Percentiles rank a stretch among this genome's conserved stretches.
Conservation (phyloP, 2,888 invertebrate genomes). For the Limnephilus marmoratus region DNA sequence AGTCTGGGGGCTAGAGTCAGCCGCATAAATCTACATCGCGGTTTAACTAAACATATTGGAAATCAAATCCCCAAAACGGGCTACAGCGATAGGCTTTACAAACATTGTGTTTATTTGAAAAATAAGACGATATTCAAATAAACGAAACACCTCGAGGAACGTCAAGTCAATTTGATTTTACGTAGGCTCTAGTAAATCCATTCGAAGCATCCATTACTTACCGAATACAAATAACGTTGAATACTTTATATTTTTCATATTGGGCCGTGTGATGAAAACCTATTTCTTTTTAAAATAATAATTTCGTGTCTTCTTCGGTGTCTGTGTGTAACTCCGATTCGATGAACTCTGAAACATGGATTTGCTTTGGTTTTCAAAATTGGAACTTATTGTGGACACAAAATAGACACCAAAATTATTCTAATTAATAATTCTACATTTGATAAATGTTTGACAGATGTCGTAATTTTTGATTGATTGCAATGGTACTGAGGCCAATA, state of each 20-base stretch:
- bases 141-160: background rate
- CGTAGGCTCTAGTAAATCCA: background rate
- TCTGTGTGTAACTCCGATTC: too few species aligned
- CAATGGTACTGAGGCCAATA: too few species aligned
- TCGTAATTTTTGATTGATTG: too few species aligned
- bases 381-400: too few species aligned
- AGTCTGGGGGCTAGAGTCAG: background rate
- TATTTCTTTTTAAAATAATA: too few species aligned
- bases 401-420: too few species aligned
- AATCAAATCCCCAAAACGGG: background rate
- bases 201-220: background rate
- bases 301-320: too few species aligned
- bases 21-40: constrained; percentile 8
- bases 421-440: too few species aligned
- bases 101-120: background rate
- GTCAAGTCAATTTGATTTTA: background rate
- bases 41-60: constrained; percentile 2
- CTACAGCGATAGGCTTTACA: background rate
- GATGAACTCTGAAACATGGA: too few species aligned
- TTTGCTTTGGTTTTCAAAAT: too few species aligned
- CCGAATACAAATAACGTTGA: background rate
- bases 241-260: background rate
- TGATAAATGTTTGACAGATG: too few species aligned
- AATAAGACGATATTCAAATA: background rate
- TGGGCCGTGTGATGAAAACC: too few species aligned